Conservation (phyloP, 2,797 vertebrate species). For the Calcarius lapponicus region DNA sequence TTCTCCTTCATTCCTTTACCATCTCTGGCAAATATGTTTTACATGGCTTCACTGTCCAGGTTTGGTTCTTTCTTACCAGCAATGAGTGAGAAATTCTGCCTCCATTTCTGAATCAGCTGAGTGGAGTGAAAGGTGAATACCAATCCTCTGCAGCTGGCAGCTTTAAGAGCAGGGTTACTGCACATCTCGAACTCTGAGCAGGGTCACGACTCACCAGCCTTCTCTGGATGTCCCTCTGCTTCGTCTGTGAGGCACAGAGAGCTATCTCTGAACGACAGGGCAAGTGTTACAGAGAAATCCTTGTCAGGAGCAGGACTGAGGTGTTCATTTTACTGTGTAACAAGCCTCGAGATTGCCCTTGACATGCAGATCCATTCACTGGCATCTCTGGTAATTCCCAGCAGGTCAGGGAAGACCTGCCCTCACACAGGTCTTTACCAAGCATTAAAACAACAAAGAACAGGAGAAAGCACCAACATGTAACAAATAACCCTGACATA, state of each 20-base stretch:
- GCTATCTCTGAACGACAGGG: not conserved
- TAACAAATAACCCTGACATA: not conserved
- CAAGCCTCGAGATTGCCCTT: not conserved
- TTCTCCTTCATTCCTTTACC: not conserved
- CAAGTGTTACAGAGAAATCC: not conserved
- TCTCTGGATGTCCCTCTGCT: not conserved
- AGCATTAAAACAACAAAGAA: not conserved
- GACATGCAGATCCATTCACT: not conserved
- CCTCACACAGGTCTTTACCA: not conserved
- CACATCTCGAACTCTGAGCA: not conserved
- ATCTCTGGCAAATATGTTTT: not conserved
- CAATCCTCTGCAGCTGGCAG: not conserved
- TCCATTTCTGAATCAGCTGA: not conserved
- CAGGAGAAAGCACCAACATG: not conserved
- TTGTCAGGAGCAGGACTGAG: not conserved
- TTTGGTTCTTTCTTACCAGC: not conserved
- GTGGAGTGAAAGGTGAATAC: not conserved
- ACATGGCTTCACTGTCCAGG: not conserved
- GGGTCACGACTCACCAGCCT: not conserved
- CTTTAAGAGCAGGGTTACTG: not conserved
- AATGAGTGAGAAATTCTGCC: not conserved
- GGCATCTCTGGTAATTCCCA: not conserved
- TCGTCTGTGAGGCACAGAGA: not conserved
- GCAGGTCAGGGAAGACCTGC: not conserved
- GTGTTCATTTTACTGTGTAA: not conserved